Conservation (phyloP, 2,888 invertebrate species). For the Drosophila greeni region DNA sequence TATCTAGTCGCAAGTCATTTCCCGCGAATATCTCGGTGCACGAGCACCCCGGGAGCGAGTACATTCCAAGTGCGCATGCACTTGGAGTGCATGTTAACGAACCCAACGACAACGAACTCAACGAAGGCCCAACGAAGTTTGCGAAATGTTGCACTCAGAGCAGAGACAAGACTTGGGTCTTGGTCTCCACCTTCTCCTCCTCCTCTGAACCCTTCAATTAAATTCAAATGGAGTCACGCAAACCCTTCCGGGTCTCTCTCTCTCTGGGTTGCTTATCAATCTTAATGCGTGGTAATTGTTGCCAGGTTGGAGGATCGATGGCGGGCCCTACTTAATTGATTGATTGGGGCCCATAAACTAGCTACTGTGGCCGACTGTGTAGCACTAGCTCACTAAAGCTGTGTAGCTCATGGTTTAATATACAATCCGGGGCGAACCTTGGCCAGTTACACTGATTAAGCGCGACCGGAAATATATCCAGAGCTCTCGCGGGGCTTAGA, state of each 20-base stretch:
- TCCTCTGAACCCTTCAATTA: constrained; percentile 8
- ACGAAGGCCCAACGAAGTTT: constrained; percentile 31
- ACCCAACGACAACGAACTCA: constrained; percentile 42
- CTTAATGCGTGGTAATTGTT: constrained; percentile 47
- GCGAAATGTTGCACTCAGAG: constrained; percentile 42
- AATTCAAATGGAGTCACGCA: constrained; percentile 40
- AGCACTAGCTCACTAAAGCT: not conserved
- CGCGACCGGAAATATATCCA: constrained; percentile 61
- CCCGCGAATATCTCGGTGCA: constrained; percentile 66
- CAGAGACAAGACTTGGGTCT: not conserved
- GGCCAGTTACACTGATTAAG: constrained; percentile 52
- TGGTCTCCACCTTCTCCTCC: not conserved
- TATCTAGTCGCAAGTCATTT: constrained; percentile 48
- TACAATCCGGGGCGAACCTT: constrained; percentile 35
- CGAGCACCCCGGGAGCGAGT: constrained; percentile 62
- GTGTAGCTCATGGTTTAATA: not conserved
- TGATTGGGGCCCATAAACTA: constrained; percentile 46
- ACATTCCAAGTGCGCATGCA: constrained; percentile 67
- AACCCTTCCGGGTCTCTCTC: constrained; percentile 16
- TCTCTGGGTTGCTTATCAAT: constrained; percentile 45
- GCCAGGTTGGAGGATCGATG: constrained; percentile 42
- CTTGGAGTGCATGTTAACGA: constrained; percentile 68
- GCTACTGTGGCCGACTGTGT: not conserved
- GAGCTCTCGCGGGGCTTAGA: constrained; percentile 51
- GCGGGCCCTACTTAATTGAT: constrained; percentile 46